phyloP scores from a whole-genome alignment of 2,888 invertebrate species.

The Dolichopus griseipennis region DNA sequence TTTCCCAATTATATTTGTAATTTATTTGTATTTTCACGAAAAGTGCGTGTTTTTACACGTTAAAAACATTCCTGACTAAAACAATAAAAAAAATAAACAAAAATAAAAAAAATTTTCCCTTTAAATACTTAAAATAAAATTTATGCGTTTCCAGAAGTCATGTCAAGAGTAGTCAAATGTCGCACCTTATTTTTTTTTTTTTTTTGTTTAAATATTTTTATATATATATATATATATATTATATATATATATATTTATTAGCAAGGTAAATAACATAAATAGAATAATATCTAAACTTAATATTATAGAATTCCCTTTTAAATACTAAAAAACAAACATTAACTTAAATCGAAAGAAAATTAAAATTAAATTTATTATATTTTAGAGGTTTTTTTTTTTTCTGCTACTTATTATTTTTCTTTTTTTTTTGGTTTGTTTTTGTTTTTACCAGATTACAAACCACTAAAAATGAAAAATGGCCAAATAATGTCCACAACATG shows the following conservation, averaged over 20 bases:
- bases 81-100: neutral
- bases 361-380: conserved; percentile 2
- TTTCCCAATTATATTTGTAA: neutral
- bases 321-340: neutral
- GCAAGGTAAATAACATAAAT: too few species aligned
- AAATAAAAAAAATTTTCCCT: neutral
- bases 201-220: neutral
- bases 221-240: too few species aligned
- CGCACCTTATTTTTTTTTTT: neutral
- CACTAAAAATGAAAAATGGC: neutral
- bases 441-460: too few species aligned
- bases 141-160: neutral
- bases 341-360: neutral
- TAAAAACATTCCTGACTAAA: neutral
- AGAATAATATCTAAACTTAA: too few species aligned
- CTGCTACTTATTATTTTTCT: too few species aligned
- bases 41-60: conserved; percentile 6
- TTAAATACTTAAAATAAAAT: neutral
- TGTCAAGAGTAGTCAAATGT: conserved; percentile 1
- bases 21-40: conserved; percentile 6
- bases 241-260: too few species aligned
- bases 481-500: neutral
- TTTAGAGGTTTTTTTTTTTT: too few species aligned
- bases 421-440: too few species aligned
- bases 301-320: neutral